These are phyloP conservation scores for Syngnathoides biaculeatus DNA, from an alignment of 2,113 vertebrate species.

Conservation along the genomic window DNA sequence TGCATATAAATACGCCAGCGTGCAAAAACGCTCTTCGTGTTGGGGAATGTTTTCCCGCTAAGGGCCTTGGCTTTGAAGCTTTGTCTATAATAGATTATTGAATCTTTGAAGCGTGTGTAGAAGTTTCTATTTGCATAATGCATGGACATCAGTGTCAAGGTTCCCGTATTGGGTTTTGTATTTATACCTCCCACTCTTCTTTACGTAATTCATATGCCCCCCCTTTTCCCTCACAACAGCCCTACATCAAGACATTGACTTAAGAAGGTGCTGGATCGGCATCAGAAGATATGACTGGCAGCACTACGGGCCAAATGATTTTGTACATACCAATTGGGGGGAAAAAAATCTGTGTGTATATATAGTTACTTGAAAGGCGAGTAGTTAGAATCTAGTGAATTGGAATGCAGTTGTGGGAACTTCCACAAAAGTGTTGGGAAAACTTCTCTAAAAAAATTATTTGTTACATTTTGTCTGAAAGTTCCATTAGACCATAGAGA, in stretches of 20 bases:
- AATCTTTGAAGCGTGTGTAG: slow-evolving; percentile 51
- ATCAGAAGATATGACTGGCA: neutral
- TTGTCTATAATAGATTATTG: slow-evolving; percentile 45
- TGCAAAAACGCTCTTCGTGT: slow-evolving; percentile 24
- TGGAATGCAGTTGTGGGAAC: too few relatives aligned
- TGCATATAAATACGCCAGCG: slow-evolving; percentile 3
- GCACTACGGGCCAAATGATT: too few relatives aligned
- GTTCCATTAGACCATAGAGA: neutral
- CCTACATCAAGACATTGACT: neutral
- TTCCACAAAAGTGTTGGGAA: too few relatives aligned
- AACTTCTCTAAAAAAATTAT: too few relatives aligned
- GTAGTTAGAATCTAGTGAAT: too few relatives aligned
- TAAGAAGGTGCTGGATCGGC: neutral
- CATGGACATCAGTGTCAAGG: slow-evolving; percentile 20
- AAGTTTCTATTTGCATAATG: slow-evolving; percentile 37
- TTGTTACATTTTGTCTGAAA: too few relatives aligned
- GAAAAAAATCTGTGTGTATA: too few relatives aligned
- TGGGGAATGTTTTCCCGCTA: slow-evolving; percentile 37
- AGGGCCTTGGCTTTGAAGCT: slow-evolving; percentile 52
- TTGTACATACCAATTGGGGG: too few relatives aligned
- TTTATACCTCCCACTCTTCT: neutral
- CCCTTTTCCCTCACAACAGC: neutral
- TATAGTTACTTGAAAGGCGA: too few relatives aligned
- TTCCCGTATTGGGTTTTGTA: neutral
- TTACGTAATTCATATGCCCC: neutral